Base-by-base conservation (phyloP, 2,888 invertebrate species). In the Prenolepis imparis region DNA sequence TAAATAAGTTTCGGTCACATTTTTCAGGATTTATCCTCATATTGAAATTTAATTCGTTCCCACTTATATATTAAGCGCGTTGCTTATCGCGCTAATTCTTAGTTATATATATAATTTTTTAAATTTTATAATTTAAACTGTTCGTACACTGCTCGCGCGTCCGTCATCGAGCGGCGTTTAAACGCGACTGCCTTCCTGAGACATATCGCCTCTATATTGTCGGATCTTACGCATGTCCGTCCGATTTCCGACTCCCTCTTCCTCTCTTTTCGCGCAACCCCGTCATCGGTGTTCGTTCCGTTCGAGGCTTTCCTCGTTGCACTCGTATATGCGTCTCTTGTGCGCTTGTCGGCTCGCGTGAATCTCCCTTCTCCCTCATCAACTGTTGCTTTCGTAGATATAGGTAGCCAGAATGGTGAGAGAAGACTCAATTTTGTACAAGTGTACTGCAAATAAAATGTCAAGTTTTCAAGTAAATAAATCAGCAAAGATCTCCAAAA, bases 191-290 rank as follows among this genome's bases (percentile, higher is more conserved):
- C 74, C 86, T 87, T 90, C 57, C 86, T 78, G 75, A 87, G 88
- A 82, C 84, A 78, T 78, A 59, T 52, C 78, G 39, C 32, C 78
- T 82, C 84, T 89, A 88, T 90, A 92, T 91, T 88, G 87, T 82
- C 82, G 74, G 78, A 91, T 91, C 91, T 93, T 90, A 93, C 92
- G 93, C 93, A 93, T 93, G 93, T 91, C 91, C 90, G 86, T 86
- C 87, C 88, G 88, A 90, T 87, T 89, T 87, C 83, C 87, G 82
- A 85, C 82, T 74, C 84, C 75, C 84, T 59, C 78, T 66, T 74
- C 70, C 18, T 63, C 57, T 83, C 75, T 48, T 81, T 57, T 44
- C 61, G 48, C 8, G 18, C 48, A 52, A 52, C n/a, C 48, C 48
- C 8, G 8, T 52, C 48, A 52, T 52, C 4, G n/a, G 18, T n/a